Evolutionary conservation across 2,113 vertebrate genomes (phyloP).

Genomic region (Pteronura brasiliensis): DNA sequence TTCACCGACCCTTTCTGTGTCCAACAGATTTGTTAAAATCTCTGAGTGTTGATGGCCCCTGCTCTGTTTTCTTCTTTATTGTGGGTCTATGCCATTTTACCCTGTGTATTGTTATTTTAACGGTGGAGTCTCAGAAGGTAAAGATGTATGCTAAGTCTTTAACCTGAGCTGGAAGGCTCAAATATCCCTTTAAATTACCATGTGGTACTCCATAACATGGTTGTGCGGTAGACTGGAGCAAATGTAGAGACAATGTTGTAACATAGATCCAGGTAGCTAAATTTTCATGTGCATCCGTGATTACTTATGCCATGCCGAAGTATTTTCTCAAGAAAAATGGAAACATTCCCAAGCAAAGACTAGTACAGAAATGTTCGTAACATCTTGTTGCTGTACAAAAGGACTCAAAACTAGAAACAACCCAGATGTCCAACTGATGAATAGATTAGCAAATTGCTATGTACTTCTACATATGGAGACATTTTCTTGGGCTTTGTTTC

Average conservation of each 20-base stretch:
- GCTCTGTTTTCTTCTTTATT: neutral
- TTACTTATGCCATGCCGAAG: neutral
- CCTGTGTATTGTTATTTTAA: neutral
- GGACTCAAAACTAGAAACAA: neutral
- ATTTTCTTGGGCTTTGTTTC: neutral
- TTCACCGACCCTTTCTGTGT: neutral
- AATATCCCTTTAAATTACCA: neutral
- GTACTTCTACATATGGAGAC: neutral
- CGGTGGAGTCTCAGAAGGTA: neutral
- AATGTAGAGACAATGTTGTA: neutral
- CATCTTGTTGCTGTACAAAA: neutral
- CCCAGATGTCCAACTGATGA: neutral
- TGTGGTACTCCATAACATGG: neutral
- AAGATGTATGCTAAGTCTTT: neutral
- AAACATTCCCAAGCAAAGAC: neutral
- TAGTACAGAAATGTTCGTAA: neutral
- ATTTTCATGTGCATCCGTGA: neutral
- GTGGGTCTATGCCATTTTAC: neutral
- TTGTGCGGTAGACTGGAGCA: neutral
- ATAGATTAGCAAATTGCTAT: neutral
- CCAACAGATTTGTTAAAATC: neutral
- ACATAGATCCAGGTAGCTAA: neutral
- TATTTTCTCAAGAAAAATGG: neutral
- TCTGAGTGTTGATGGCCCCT: neutral
- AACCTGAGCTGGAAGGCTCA: neutral